phyloP scores from a whole-genome alignment of 1,140 invertebrate species.

The Drosophila tsacasi region DNA sequence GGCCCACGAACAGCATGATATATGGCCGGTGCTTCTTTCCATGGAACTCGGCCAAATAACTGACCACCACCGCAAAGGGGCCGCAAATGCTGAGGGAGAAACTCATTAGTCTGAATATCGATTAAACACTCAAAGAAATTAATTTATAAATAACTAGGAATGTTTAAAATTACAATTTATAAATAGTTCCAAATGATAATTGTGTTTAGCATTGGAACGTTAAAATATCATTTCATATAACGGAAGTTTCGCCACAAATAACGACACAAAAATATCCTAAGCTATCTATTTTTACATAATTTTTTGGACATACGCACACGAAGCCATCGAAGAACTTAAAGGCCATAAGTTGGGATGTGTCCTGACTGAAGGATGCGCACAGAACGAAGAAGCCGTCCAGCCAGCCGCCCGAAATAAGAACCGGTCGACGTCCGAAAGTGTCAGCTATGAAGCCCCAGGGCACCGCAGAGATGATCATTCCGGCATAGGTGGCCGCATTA shows the following conservation, averaged over 20 bases:
- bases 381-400: constrained; percentile 89
- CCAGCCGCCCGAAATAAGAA: constrained; percentile 90
- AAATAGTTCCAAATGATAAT: no score
- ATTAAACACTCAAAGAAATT: neutral
- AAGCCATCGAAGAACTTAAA: constrained; percentile 92
- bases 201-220: no score
- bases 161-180: no score
- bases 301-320: constrained; percentile 86
- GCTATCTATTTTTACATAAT: neutral
- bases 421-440: constrained; percentile 89
- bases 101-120: neutral
- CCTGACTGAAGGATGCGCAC: constrained; percentile 89
- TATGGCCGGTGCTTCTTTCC: constrained; percentile 87
- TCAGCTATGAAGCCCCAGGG: constrained; percentile 94
- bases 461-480: constrained; percentile 92
- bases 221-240: no score
- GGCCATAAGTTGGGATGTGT: constrained; percentile 89
- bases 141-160: neutral
- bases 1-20: constrained; percentile 87
- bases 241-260: no score
- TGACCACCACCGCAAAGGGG: constrained; percentile 89
- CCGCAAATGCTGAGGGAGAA: constrained; percentile 88
- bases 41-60: constrained; percentile 90
- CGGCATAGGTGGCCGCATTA: constrained; percentile 89
- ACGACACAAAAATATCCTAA: neutral